These are phyloP conservation scores for Eclectus roratus DNA, from an alignment of 2,113 vertebrate genomes.

Conservation along the genomic window DNA sequence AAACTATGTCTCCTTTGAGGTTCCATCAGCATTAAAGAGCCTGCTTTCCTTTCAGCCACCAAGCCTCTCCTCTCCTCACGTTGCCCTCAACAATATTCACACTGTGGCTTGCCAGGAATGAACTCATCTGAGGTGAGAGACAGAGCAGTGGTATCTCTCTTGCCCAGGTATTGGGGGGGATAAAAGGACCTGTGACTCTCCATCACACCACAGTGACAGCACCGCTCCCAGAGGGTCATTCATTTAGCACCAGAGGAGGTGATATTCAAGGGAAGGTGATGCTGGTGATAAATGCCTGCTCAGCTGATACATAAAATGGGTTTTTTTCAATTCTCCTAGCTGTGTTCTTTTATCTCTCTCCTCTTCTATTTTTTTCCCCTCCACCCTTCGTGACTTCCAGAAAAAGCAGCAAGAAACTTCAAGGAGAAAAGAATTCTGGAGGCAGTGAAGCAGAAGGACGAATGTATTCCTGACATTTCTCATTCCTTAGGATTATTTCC, in stretches of 20 bases:
- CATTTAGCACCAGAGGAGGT: not conserved
- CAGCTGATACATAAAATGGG: not conserved
- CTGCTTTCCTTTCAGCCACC: not conserved
- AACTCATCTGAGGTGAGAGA: not conserved
- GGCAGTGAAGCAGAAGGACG: conserved; percentile 19
- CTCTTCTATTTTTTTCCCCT: not conserved
- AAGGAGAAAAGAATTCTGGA: conserved; percentile 55
- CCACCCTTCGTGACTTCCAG: conserved; percentile 31
- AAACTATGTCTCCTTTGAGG: not conserved
- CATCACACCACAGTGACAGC: not conserved
- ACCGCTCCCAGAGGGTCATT: not conserved
- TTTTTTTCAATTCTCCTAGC: not conserved
- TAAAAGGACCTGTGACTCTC: not conserved
- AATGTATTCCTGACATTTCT: conserved; percentile 27
- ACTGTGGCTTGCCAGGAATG: not conserved
- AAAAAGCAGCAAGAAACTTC: conserved; percentile 58
- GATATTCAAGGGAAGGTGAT: not conserved
- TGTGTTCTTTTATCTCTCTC: not conserved
- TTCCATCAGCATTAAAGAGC: not conserved
- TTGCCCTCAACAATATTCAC: not conserved
- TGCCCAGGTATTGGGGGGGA: not conserved
- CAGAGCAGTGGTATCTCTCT: not conserved
- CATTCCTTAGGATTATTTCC: not conserved
- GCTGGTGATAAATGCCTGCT: not conserved
- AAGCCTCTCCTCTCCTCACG: not conserved